Conservation (phyloP, 2,797 vertebrate genomes). For the Cirrhinus molitorella region DNA sequence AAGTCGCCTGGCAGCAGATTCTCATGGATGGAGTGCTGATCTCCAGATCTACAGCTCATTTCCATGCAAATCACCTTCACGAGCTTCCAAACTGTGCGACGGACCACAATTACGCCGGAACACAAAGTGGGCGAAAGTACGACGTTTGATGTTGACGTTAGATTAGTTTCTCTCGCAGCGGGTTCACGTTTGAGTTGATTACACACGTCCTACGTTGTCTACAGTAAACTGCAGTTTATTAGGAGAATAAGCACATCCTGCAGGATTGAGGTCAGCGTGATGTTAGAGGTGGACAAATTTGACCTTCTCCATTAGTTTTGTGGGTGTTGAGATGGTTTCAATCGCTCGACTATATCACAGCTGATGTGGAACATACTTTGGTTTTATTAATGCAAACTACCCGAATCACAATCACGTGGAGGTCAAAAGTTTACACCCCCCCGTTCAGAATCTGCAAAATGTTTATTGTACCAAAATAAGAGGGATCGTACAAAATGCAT, state of each 20-base stretch:
- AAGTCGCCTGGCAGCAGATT: background rate
- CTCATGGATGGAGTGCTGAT: background rate
- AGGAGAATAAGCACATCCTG: background rate
- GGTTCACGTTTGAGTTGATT: no score
- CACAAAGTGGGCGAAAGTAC: background rate
- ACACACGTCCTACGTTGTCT: background rate
- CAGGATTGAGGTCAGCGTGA: background rate
- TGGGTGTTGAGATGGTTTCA: background rate
- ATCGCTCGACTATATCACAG: background rate
- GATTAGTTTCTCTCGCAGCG: background rate
- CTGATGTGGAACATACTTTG: background rate
- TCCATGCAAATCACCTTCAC: constrained; percentile 43
- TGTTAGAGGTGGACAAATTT: background rate
- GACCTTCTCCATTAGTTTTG: background rate
- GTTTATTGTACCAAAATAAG: no score
- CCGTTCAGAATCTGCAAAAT: no score
- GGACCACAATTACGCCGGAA: background rate
- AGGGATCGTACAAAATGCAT: no score
- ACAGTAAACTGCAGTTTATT: background rate
- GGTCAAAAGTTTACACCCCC: no score
- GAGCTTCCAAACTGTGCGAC: background rate
- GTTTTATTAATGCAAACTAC: background rate
- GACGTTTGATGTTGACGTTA: background rate
- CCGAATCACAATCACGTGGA: background rate
- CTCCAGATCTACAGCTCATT: constrained; percentile 42